A percentile compares a stretch with the other conserved stretches of the same genome.
Conservation (phyloP, 2,888 invertebrate species). For the Halictus quadricinctus region DNA sequence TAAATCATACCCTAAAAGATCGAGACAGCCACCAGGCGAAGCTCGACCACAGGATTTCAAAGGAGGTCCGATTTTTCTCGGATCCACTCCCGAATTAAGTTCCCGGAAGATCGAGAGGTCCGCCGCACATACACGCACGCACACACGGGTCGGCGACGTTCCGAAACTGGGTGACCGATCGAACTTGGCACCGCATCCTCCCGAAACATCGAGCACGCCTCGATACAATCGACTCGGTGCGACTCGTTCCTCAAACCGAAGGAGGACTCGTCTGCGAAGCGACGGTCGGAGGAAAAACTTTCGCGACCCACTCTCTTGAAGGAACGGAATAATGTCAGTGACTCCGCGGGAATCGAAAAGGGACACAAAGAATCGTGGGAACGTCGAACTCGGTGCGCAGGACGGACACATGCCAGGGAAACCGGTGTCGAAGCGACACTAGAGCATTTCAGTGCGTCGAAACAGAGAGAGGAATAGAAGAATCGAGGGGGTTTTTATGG, state of each 20-base stretch:
- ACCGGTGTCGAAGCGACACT: background rate
- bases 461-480: background rate
- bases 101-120: conserved; percentile 22
- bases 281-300: background rate
- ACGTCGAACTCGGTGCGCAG: background rate
- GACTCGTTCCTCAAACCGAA: background rate
- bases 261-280: background rate
- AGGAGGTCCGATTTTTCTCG: background rate
- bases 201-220: background rate
- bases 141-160: background rate
- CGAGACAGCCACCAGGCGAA: background rate
- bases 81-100: background rate
- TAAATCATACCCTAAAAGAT: background rate
- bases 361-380: background rate
- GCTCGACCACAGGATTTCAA: background rate
- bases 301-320: background rate
- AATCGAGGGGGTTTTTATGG: background rate
- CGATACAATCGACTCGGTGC: background rate
- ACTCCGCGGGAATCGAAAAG: background rate
- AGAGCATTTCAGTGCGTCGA: background rate
- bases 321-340: background rate
- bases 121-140: no score
- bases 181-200: conserved; percentile 53
- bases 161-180: conserved; percentile 51
- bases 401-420: background rate